Conservation (phyloP, 1,140 invertebrate genomes). For the Phocides pigmalion region DNA sequence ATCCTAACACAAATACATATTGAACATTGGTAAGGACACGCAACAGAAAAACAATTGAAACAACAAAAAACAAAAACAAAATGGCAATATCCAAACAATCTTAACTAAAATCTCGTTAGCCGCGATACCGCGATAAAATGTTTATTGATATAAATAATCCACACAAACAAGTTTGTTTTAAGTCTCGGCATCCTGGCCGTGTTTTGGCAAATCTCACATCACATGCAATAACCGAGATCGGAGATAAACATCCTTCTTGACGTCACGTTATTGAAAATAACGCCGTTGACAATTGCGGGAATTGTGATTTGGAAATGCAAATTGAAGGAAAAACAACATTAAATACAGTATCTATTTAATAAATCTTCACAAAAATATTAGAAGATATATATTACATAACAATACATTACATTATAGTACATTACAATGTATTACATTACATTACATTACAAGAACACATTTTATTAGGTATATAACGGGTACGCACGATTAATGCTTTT, state of each 20-base stretch:
- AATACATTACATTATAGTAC: too few species aligned
- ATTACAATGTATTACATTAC: too few species aligned
- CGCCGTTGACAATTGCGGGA: constrained; percentile 30
- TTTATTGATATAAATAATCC: background rate
- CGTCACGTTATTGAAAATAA: constrained; percentile 1
- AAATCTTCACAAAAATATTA: too few species aligned
- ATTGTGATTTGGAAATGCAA: constrained; percentile 3
- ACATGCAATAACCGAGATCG: background rate
- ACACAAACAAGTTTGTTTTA: background rate
- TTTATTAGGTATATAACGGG: too few species aligned
- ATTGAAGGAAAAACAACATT: too few species aligned
- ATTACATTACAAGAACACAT: too few species aligned
- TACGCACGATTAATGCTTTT: too few species aligned
- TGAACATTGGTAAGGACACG: too few species aligned
- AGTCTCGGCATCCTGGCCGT: background rate
- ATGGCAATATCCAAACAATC: background rate
- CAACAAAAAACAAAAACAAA: background rate
- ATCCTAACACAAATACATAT: too few species aligned
- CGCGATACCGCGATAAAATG: background rate
- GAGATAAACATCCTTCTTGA: constrained; percentile 4
- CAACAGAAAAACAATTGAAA: too few species aligned
- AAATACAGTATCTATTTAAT: too few species aligned
- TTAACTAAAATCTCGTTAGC: constrained; percentile 1
- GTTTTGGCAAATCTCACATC: constrained; percentile 3
- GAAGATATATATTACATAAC: too few species aligned